Evolutionary conservation across 2,888 invertebrate species (phyloP), one percentile per base, ranked within the genome.

Genomic region (Octonoba sinensis): DNA sequence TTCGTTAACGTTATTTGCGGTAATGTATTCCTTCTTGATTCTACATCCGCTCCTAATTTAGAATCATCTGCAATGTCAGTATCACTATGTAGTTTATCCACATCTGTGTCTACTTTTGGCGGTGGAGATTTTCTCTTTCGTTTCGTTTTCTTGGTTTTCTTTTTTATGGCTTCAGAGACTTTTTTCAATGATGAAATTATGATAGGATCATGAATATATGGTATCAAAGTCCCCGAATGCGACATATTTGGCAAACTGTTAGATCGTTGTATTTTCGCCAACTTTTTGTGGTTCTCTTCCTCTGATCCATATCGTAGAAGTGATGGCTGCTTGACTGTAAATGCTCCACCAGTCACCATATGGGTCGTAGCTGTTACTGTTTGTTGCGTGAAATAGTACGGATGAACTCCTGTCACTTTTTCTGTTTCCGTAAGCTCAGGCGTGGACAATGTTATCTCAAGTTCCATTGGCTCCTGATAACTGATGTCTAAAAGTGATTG

Each of bases 391-490:
- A 57, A 82, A 18, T 82, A 70, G 56, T 82, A 82, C 2, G 82
- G 82, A 72, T 75, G 82, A 11, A 65, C 66, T 15, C 82, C 82
- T 11, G 64, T 72, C 56, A 60, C 71, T 18, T 76, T 76, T 36
- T 82, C 82, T 15, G 46, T 36, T 49, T 82, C 82, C 11, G 76
- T 82, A 12, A 82, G 57, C 46, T 82, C 82, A 15, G 82, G 82
- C 1, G 71, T 76, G 6, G 82, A 82, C 20, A 82, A 47, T 1
- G 82, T 82, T 47, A 82, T 76, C 15, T 70, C 71, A 24, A 82
- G 71, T 24, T 82, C 82, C 11, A 73, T 0, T 8, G 75, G 71
- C 20, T 57, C 62, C 1, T 62, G 49, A 46, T 81, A 57, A n/a
- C 56, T 57, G 15, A 65, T 46, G 59, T 72, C 76, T 8, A 76